Base-by-base conservation (phyloP, 2,797 vertebrate genomes). In the Toxotes lorentzi region DNA sequence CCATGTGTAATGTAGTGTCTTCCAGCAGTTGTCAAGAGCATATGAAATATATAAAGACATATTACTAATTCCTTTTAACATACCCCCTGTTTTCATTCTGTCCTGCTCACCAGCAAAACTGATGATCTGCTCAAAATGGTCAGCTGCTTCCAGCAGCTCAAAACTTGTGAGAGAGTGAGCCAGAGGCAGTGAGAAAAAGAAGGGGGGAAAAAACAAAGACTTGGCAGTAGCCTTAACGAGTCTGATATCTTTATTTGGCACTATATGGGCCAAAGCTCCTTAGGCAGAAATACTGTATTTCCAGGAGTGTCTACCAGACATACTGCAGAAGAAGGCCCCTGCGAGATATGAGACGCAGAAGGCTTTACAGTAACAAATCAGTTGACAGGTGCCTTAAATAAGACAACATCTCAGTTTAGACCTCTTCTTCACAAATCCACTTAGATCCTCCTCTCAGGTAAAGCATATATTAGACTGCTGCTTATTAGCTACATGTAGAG, bases 401-500 rank as follows among this genome's bases (percentile, higher is more conserved):
- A 93, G 91, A 93, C 91, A 92, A 93, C 87, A 90, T 92, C 88
- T 92, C 88, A 81, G 89, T 91, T 93, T 90, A 88, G 86, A 84
- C 76, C 69, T 58, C 84, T 83, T 83, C 76, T 87, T 86, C 79
- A 84, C 89, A 93, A 93, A 94, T 93, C 92, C 91, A 82, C 86
- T 91, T 89, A 90, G 91, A 93, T 93, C 91, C 88, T 88, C 74
- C 89, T 91, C 87, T 86, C 91, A 93, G 91, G 91, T 92, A 86
- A 91, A 91, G 87, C 38, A 45, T 88, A 86, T 88, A 90, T 93
- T 93, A 92, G 88, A 91, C 88, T 59, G 72, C 91, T 87, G 91
- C 94, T 94, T 94, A 94, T 93, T 93, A 94, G 87, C 91, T 90
- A 93, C 91, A 92, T 80, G 89, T 87, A 92, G 87, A 83, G 85